Evolutionary conservation across 2,888 invertebrate species (phyloP), one percentile per base, ranked within the genome.

Genomic region (Leuctra nigra): DNA sequence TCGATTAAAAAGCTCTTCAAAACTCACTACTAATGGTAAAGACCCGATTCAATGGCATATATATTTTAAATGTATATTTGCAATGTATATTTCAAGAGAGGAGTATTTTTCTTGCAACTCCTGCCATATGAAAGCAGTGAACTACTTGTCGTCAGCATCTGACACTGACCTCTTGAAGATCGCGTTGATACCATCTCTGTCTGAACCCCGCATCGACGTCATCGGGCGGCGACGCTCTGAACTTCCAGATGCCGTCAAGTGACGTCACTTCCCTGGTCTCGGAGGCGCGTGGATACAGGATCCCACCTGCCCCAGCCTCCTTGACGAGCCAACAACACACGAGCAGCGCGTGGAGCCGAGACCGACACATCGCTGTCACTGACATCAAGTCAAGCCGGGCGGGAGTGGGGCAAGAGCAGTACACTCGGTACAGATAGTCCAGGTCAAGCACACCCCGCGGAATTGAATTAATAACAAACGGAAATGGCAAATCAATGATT

Each of bases 211-310:
- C 35, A 6, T 63, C 58, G 9, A 53, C 53, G 36, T 63, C 57
- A 11, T 56, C 20, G 9, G 36, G 47, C 3, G 63, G 61, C 6
- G 63, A 55, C 35, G 59, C 55, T 39, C 61, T 59, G 54, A 67
- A 67, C 53, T 61, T 63, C 67, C 67, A 67, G 11, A 67, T 33
- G 14, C 67, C 67, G 56, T 65, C 63, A 16, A 67, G 56, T 13
- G 64, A 61, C 48, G 61, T 60, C 23, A 61, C 55, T 46, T 66
- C 63, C 33, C 63, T 56, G 16, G 60, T 61, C 56, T 64, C 63
- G 6, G 63, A 61, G 55, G 62, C 63, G 25, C 58, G 59, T 2
- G 65, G 65, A 52, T 58, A 64, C 16, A 64, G 47, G 13, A 61
- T 59, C 33, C 59, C 57, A 7, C 33, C 50, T n/a, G 35, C 36